These are phyloP conservation scores for Catajapyx aquilonaris DNA, from an alignment of 1,140 invertebrate genomes.

Conservation along the genomic window DNA sequence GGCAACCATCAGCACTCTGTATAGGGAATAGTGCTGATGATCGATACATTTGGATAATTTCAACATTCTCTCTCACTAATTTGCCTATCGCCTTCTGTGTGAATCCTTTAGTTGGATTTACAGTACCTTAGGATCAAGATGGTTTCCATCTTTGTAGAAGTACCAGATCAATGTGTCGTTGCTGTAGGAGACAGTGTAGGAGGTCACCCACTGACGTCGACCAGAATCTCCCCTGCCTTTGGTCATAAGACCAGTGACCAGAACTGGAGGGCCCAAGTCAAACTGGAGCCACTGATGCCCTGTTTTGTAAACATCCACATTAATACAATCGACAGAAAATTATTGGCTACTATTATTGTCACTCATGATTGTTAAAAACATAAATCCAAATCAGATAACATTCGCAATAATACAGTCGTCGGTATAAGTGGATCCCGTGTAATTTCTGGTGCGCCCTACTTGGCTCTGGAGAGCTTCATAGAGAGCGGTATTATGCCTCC, in stretches of 20 bases:
- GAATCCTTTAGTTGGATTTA: too few species aligned
- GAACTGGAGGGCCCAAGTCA: conserved; percentile 31
- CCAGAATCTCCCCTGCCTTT: conserved; percentile 30
- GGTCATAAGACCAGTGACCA: conserved; percentile 29
- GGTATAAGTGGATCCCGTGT: neutral
- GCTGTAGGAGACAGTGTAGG: conserved; percentile 31
- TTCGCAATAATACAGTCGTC: neutral
- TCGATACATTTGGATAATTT: too few species aligned
- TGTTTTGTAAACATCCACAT: conserved; percentile 13
- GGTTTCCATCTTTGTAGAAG: conserved; percentile 32
- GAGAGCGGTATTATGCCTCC: too few species aligned
- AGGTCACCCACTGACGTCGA: conserved; percentile 29
- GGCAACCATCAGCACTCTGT: too few species aligned
- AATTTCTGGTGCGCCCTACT: neutral
- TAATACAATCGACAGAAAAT: neutral
- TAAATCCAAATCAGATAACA: conserved; percentile 1
- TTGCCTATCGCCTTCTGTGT: too few species aligned
- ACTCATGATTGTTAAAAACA: conserved; percentile 2
- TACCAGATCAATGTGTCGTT: conserved; percentile 32
- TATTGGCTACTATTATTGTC: neutral
- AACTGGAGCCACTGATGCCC: conserved; percentile 34
- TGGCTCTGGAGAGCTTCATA: neutral
- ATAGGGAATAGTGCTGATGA: too few species aligned
- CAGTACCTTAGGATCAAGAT: conserved; percentile 29
- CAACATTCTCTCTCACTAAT: too few species aligned